Evolutionary conservation across 2,797 vertebrate genomes (phyloP).

Genomic region (Argya squamiceps): DNA sequence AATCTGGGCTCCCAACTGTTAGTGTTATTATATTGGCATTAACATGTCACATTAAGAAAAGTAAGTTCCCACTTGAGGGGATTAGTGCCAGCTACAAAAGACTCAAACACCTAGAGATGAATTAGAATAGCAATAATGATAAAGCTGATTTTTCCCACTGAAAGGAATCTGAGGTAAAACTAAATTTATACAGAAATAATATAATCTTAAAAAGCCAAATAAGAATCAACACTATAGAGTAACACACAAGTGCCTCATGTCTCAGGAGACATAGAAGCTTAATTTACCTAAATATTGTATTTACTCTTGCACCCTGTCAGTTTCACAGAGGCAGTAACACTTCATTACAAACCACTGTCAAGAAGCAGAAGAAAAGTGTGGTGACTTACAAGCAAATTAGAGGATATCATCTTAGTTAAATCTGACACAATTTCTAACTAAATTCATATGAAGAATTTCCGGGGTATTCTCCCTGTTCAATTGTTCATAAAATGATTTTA

Average conservation of each 20-base stretch:
- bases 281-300: background rate
- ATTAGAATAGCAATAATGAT: background rate
- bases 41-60: background rate
- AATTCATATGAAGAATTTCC: background rate
- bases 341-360: background rate
- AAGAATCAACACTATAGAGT: background rate
- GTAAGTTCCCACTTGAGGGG: background rate
- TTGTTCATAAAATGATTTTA: background rate
- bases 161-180: background rate
- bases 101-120: background rate
- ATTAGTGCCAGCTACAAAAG: background rate
- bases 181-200: background rate
- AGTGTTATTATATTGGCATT: constrained; percentile 5
- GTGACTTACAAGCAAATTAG: background rate
- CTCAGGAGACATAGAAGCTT: background rate
- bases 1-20: background rate
- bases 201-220: background rate
- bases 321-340: background rate
- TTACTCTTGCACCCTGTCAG: background rate
- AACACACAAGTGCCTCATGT: background rate
- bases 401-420: background rate
- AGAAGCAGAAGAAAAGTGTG: background rate
- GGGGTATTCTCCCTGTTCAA: background rate
- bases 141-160: background rate
- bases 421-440: background rate